phyloP scores from a whole-genome alignment of 2,113 vertebrate species.

The Plectropomus leopardus region DNA sequence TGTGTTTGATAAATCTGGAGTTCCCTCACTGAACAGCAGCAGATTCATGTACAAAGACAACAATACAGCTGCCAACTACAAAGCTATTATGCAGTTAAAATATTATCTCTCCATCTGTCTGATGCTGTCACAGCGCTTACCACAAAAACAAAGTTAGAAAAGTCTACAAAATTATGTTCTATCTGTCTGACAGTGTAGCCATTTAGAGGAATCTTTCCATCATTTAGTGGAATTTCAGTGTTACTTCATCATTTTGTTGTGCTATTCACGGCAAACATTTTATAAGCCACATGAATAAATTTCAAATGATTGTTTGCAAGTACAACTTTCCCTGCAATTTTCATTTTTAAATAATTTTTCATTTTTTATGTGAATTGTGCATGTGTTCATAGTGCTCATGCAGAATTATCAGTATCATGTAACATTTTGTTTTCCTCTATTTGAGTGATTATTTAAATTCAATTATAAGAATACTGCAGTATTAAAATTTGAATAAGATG shows the following conservation, averaged over 20 bases:
- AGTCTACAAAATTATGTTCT: not conserved
- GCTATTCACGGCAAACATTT: constrained; percentile 6
- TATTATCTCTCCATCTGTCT: constrained; percentile 37
- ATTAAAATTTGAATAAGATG: no score
- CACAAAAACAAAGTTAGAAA: constrained; percentile 16
- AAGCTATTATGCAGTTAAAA: constrained; percentile 45
- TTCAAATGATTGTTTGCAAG: not conserved
- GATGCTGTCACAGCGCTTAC: not conserved
- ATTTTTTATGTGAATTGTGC: not conserved
- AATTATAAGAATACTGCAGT: no score
- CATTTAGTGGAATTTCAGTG: not conserved
- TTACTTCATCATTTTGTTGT: constrained; percentile 20
- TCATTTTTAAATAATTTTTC: not conserved
- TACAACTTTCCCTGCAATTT: not conserved
- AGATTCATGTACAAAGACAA: constrained; percentile 44
- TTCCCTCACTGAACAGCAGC: constrained; percentile 22
- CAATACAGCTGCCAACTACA: constrained; percentile 35
- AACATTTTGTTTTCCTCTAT: no score
- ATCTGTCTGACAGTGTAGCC: not conserved
- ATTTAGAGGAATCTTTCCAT: not conserved
- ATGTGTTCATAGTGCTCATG: not conserved
- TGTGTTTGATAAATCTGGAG: constrained; percentile 32
- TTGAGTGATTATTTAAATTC: no score
- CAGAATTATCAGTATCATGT: no score
- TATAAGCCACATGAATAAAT: not conserved